Conservation (phyloP, 1,140 invertebrate genomes). For the Magallana ariakensis region DNA sequence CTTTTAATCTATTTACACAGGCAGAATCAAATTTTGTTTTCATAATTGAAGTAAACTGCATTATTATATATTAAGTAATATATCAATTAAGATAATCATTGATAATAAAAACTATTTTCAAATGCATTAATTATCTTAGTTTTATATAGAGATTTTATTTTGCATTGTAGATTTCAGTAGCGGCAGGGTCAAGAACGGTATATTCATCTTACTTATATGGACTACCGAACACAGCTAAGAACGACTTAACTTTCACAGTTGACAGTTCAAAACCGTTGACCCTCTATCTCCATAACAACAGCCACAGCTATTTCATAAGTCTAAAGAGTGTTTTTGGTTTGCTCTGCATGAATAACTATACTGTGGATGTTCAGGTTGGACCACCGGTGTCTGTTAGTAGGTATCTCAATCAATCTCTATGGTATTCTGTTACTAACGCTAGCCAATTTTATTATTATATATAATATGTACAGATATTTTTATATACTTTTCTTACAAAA, state of each 20-base stretch:
- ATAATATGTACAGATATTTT: too few relatives aligned
- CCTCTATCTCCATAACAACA: constrained; percentile 23
- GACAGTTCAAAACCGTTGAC: neutral
- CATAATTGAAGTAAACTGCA: too few relatives aligned
- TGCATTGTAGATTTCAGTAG: constrained; percentile 5
- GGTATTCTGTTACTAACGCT: neutral
- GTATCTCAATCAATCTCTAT: neutral
- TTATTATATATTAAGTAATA: too few relatives aligned
- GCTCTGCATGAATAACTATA: neutral
- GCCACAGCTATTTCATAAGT: neutral
- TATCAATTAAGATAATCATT: too few relatives aligned
- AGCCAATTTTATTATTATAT: too few relatives aligned
- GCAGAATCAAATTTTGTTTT: too few relatives aligned
- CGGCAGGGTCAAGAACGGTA: neutral
- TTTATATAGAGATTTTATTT: neutral
- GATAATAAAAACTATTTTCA: too few relatives aligned
- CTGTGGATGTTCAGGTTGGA: neutral
- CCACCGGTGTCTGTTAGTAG: neutral
- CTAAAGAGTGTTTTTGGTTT: constrained; percentile 5
- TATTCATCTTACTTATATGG: neutral
- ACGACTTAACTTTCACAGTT: neutral
- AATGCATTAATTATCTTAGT: too few relatives aligned
- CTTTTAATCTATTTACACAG: too few relatives aligned
- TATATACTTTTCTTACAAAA: too few relatives aligned
- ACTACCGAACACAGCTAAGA: neutral